Percentiles rank a stretch among this genome's conserved stretches.
Evolutionary conservation across 2,113 vertebrate species (phyloP).

Genomic region (rat (Rattus norvegicus)): GRCr8 NC_086032.1:99735501-99736000

Average conservation of each 20-base stretch:
- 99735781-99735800: neutral
- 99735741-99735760: neutral
- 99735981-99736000: neutral
- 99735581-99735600: neutral
- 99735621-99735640: neutral
- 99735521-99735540: neutral
- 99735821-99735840: neutral
- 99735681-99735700: neutral
- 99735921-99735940: neutral
- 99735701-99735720: neutral
- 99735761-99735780: neutral
- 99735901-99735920: neutral
- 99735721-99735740: neutral
- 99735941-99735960: neutral
- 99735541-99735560: neutral
- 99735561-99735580: neutral
- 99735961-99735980: neutral
- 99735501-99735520: slow-evolving; percentile 28
- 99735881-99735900: neutral
- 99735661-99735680: neutral
- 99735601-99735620: neutral
- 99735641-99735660: neutral
- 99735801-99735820: neutral
- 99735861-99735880: neutral
- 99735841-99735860: no score